Conservation (phyloP, 2,888 invertebrate genomes). For the Phragmatobia fuliginosa region DNA sequence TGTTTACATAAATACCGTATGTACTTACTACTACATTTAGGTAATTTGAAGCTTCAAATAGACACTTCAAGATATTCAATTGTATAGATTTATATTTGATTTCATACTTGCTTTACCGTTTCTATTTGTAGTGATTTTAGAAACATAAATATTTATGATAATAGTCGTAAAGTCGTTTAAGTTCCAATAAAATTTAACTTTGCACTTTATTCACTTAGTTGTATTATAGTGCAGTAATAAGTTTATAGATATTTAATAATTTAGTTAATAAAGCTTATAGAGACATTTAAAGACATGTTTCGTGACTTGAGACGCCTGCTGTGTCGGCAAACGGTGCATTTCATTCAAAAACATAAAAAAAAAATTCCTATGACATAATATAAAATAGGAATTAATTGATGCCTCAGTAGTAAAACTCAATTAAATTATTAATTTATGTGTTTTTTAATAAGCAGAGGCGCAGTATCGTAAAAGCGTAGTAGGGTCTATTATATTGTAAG, state of each 20-base stretch:
- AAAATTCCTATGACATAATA: neutral
- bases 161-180: neutral
- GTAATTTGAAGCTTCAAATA: too few relatives aligned
- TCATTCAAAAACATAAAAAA: neutral
- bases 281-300: neutral
- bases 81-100: neutral
- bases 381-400: neutral
- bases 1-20: too few relatives aligned
- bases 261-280: neutral
- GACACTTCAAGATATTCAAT: too few relatives aligned
- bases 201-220: neutral
- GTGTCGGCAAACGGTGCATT: slow-evolving; percentile 3
- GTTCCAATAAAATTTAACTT: neutral
- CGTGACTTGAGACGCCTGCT: neutral
- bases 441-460: neutral
- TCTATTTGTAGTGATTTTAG: neutral
- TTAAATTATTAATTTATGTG: neutral
- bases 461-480: neutral
- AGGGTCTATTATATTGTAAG: neutral
- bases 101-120: neutral
- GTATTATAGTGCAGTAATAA: neutral
- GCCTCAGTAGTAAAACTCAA: neutral
- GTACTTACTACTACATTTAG: too few relatives aligned
- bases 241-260: neutral
- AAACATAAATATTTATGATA: neutral